Base-by-base conservation (phyloP, 2,888 invertebrate species). In the Drosophila vallismaia region DNA sequence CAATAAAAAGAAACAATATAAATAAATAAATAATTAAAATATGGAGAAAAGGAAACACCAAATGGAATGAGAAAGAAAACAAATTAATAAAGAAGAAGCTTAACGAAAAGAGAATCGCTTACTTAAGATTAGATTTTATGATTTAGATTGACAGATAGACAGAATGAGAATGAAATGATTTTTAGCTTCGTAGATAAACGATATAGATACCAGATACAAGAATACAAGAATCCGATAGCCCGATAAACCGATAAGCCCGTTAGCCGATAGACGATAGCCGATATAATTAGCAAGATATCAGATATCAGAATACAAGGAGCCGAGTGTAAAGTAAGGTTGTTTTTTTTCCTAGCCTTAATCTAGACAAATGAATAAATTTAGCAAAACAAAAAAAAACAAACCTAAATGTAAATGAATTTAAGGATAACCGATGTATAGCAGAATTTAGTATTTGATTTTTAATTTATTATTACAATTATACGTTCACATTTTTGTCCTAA, bases 281-380 rank as follows among this genome's bases (percentile, higher is more conserved):
- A 42, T 36, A 36, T 36, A 12, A 6, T 12, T 42, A 42, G 40
- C 24, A 44, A 40, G 54, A 60, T 57, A 60, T 24, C 38, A 29
- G 38, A 31, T 58, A 48, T 60, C 63, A 45, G 48, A 36, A 49
- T 48, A 52, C 51, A 56, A 63, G 51, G 73, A 56, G 72, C 72
- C 72, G 73, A 66, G 52, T 75, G 66, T 86, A 79, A 77, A 59
- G 56, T 86, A 86, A 82, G 84, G 72, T 83, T 86, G 79, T 86
- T 82, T 82, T 82, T 77, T 81, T 75, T 56, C 42, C 38, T 68
- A 74, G 58, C 54, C 42, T 48, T 74, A 40, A 53, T 52, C 57
- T 40, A 67, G 60, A 66, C 38, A 62, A 66, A 56, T 40, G 64
- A 64, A 52, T 64, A 64, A 64, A 64, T 64, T 64, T 64, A 64